Evolutionary conservation across 2,797 vertebrate genomes (phyloP).

Genomic region (Lagocephalus sceleratus): DNA sequence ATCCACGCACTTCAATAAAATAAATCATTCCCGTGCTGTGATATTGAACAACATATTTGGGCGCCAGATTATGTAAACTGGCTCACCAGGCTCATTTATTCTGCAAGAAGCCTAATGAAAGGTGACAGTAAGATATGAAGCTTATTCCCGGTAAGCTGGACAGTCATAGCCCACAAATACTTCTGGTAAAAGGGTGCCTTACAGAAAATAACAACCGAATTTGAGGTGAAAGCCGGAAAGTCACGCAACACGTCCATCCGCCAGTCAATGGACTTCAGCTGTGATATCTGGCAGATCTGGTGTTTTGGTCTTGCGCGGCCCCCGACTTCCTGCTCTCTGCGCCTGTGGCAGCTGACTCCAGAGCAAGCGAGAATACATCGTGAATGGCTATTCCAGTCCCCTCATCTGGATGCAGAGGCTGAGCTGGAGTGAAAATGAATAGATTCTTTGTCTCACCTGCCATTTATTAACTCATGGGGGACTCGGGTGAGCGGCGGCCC

Average conservation of each 20-base stretch:
- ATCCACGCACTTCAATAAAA: no score
- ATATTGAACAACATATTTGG: no score
- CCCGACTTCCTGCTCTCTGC: conserved; percentile 58
- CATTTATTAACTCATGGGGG: conserved; percentile 65
- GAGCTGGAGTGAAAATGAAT: conserved; percentile 63
- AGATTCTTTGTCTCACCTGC: conserved; percentile 62
- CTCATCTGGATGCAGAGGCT: conserved; percentile 66
- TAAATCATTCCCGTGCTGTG: no score
- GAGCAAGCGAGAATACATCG: conserved; percentile 50
- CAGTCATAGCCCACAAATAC: conserved; percentile 18
- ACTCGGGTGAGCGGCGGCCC: conserved; percentile 39
- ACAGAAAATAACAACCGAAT: conserved; percentile 34
- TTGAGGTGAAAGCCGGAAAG: conserved; percentile 25
- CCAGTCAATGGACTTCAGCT: conserved; percentile 54
- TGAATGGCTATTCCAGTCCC: conserved; percentile 68
- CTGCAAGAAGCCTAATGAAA: no score
- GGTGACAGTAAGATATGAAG: conserved; percentile 19
- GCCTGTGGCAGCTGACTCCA: conserved; percentile 57
- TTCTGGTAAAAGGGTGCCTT: conserved; percentile 28
- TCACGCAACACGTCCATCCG: conserved; percentile 51
- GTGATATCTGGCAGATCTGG: conserved; percentile 58
- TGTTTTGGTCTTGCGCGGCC: conserved; percentile 50
- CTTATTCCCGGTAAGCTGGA: conserved; percentile 48
- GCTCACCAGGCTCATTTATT: conserved; percentile 14
- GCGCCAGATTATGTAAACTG: no score